Percentiles rank a stretch among this genome's conserved stretches.
Conservation (phyloP, 1,140 invertebrate genomes). For the Plectrocnemia conspersa region DNA sequence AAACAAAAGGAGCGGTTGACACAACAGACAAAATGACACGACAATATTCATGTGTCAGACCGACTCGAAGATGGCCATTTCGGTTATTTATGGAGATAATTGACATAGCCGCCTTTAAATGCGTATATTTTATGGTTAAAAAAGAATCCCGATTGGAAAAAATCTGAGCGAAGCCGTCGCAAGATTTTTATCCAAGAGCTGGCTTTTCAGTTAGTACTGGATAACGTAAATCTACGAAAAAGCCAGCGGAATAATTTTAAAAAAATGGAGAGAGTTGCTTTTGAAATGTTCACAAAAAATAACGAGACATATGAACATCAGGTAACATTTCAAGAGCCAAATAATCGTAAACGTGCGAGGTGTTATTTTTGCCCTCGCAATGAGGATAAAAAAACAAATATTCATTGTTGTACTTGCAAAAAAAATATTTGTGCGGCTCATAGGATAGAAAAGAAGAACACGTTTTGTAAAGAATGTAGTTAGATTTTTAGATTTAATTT, state of each 20-base stretch:
- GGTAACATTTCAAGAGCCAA: background rate
- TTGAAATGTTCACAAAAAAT: background rate
- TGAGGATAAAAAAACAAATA: background rate
- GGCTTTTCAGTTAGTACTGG: background rate
- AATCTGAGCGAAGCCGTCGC: conserved; percentile 4
- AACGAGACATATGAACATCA: background rate
- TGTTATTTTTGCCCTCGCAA: conserved; percentile 5
- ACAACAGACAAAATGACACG: conserved; percentile 9
- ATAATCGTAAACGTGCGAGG: background rate
- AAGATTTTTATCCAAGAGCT: conserved; percentile 13
- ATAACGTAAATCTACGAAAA: background rate
- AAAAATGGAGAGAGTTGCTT: background rate
- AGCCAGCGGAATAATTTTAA: background rate
- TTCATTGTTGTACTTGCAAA: background rate
- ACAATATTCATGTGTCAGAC: conserved; percentile 14
- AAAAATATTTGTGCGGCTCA: background rate
- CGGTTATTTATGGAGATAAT: conserved; percentile 18
- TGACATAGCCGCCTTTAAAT: conserved; percentile 14
- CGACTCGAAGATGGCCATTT: conserved; percentile 20
- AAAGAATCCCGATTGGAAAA: conserved; percentile 20
- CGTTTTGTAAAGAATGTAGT: background rate
- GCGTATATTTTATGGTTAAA: conserved; percentile 11
- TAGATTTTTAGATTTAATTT: no score
- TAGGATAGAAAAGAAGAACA: conserved; percentile 9
- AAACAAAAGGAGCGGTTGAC: conserved; percentile 43